These are phyloP conservation scores for Oxyura jamaicensis DNA, from an alignment of 2,113 vertebrate species.

Conservation along the genomic window DNA sequence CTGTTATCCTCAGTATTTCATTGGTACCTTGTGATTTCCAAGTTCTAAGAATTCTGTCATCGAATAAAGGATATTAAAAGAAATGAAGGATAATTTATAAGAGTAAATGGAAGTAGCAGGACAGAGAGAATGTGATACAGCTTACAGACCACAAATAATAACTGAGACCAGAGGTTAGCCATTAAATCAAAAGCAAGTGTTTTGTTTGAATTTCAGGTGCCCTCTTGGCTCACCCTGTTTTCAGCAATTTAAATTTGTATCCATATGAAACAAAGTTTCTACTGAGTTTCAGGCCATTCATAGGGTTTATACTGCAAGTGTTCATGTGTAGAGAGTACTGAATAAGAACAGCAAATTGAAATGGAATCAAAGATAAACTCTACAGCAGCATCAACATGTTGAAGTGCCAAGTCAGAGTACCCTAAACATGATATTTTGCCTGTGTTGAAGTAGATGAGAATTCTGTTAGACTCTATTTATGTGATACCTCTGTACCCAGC, in stretches of 20 bases:
- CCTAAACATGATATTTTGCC: neutral
- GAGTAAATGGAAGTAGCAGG: neutral
- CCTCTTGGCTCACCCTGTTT: neutral
- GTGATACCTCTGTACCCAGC: neutral
- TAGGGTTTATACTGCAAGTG: neutral
- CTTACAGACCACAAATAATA: neutral
- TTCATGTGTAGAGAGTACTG: neutral
- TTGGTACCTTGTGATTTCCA: neutral
- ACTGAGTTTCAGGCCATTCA: neutral
- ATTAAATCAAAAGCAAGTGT: neutral
- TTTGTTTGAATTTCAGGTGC: neutral
- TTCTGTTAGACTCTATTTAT: neutral
- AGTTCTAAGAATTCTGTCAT: neutral
- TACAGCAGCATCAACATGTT: neutral
- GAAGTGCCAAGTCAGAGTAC: neutral
- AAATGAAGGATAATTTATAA: neutral
- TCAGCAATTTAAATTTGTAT: neutral
- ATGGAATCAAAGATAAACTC: neutral
- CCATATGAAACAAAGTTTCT: neutral
- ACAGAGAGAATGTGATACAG: neutral
- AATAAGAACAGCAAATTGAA: neutral
- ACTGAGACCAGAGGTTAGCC: neutral
- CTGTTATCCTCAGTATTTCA: neutral
- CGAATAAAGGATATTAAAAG: neutral
- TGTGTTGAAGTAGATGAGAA: neutral